These are phyloP conservation scores for Danio choprae DNA, from an alignment of 2,797 vertebrate species.

Conservation along the genomic window DNA sequence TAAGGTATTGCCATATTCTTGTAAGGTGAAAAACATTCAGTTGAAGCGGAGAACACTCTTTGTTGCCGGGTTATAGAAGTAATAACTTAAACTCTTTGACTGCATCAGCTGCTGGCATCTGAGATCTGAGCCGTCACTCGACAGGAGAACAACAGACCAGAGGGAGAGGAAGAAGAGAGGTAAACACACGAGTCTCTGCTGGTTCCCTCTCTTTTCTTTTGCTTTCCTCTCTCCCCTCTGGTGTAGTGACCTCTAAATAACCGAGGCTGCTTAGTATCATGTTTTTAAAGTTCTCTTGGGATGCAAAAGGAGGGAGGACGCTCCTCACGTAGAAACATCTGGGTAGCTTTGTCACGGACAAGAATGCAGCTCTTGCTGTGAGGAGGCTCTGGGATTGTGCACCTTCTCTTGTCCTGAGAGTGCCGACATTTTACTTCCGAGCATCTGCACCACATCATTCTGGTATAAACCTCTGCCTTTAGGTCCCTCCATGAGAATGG, in stretches of 20 bases:
- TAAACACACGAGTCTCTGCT: constrained; percentile 61
- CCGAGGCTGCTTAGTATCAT: constrained; percentile 82
- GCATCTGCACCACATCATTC: constrained; percentile 78
- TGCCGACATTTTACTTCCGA: constrained; percentile 69
- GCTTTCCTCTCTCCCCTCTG: constrained; percentile 60
- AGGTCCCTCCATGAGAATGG: constrained; percentile 67
- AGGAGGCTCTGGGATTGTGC: constrained; percentile 79
- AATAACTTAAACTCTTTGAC: constrained; percentile 61
- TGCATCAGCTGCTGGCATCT: constrained; percentile 59
- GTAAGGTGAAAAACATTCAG: constrained; percentile 52
- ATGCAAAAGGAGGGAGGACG: constrained; percentile 72
- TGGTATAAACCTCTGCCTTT: constrained; percentile 71
- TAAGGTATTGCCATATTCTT: constrained; percentile 60
- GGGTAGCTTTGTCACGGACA: constrained; percentile 84
- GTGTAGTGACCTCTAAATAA: constrained; percentile 84
- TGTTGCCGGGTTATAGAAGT: constrained; percentile 56
- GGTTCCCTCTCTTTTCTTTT: constrained; percentile 54
- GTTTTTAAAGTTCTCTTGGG: constrained; percentile 84
- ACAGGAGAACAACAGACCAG: constrained; percentile 60
- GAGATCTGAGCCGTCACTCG: constrained; percentile 62
- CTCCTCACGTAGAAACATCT: constrained; percentile 87
- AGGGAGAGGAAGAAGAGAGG: constrained; percentile 59
- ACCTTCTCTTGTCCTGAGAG: constrained; percentile 68
- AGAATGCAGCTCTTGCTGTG: constrained; percentile 81
- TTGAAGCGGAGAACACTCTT: constrained; percentile 63